phyloP scores from a whole-genome alignment of 2,113 vertebrate species.

The Alethe castanea region DNA sequence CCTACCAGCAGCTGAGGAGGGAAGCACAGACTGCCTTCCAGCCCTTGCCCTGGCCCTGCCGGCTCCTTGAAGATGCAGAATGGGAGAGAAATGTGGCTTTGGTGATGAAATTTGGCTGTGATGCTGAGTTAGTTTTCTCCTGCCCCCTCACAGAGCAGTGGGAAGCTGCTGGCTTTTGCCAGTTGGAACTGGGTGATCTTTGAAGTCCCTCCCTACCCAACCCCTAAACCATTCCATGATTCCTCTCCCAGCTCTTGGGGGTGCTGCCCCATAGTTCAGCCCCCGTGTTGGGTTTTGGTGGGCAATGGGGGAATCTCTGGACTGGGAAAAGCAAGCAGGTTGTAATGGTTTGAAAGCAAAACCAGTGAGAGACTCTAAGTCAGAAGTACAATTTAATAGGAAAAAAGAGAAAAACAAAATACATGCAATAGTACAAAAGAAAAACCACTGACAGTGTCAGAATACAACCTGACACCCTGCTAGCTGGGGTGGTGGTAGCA shows the following conservation, averaged over 20 bases:
- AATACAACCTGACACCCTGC: too few relatives aligned
- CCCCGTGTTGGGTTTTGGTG: rapidly evolving
- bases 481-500: too few relatives aligned
- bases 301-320: too few relatives aligned
- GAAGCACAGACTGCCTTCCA: neutral
- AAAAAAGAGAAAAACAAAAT: too few relatives aligned
- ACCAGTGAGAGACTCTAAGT: too few relatives aligned
- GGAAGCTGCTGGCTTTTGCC: neutral
- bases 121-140: neutral
- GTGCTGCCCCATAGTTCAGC: rapidly evolving
- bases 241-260: neutral
- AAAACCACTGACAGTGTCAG: too few relatives aligned
- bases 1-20: neutral
- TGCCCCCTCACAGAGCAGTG: neutral
- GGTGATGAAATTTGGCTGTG: neutral
- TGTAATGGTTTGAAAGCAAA: too few relatives aligned
- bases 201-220: neutral
- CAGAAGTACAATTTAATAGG: too few relatives aligned
- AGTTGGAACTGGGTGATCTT: neutral
- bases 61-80: neutral
- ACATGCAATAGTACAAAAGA: too few relatives aligned
- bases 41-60: neutral
- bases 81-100: neutral
- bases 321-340: too few relatives aligned
- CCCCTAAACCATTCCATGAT: neutral